Evolutionary conservation across 2,888 invertebrate species (phyloP).

Genomic region (Tenthredo distinguenda): DNA sequence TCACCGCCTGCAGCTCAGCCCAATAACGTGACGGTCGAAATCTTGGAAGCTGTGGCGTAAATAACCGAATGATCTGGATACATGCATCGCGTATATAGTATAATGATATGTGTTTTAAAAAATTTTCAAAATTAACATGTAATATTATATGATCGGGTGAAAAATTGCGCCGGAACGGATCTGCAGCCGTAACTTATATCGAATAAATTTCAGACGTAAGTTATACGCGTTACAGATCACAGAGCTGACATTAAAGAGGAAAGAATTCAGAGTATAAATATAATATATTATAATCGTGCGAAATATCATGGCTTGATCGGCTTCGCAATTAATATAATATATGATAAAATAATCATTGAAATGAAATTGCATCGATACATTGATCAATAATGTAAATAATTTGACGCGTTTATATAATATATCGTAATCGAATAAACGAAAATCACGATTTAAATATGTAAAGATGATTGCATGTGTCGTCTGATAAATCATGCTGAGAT

Average conservation of each 20-base stretch:
- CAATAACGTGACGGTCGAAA: conserved; percentile 87
- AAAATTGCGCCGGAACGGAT: conserved; percentile 13
- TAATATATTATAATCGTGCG: too few relatives aligned
- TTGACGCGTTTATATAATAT: background rate
- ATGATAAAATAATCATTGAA: background rate
- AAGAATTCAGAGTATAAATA: background rate
- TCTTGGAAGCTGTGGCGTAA: conserved; percentile 84
- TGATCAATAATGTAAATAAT: background rate
- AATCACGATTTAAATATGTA: background rate
- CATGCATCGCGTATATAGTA: background rate
- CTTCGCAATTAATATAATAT: background rate
- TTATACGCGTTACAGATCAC: background rate
- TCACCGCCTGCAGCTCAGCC: conserved; percentile 71
- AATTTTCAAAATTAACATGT: background rate
- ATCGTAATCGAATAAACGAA: background rate
- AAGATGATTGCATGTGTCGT: too few relatives aligned
- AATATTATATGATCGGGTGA: background rate
- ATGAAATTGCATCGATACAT: background rate
- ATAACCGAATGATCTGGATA: background rate
- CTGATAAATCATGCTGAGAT: background rate
- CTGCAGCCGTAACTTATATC: background rate
- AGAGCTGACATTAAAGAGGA: background rate
- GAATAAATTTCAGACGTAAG: background rate
- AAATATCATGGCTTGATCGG: conserved; percentile 1
- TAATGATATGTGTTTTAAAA: background rate